Evolutionary conservation across 2,888 invertebrate genomes (phyloP), one percentile per base, ranked within the genome.

Genomic region (Tetheella fluctuosa): DNA sequence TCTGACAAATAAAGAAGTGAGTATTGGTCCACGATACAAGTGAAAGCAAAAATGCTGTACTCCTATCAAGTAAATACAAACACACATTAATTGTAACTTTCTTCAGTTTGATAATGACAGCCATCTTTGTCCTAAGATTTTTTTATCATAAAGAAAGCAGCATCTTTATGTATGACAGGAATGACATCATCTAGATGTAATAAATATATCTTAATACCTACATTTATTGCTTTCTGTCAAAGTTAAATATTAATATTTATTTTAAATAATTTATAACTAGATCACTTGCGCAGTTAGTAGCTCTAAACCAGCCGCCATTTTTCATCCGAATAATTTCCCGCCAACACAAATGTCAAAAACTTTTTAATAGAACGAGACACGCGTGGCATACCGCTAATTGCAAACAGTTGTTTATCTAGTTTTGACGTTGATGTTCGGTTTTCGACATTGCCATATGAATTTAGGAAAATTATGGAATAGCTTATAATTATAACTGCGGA

Each of bases 261-360:
- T 10, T n/a, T 20, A n/a, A 39, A n/a, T 7, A n/a, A 39, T 52
- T 23, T 52, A 13, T 34, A 52, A 52, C 17, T 52, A 52, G 23
- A 23, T 52, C 52, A 52, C 23, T 52, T 52, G 12, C 12, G 23
- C 25, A 8, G n/a, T 53, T 25, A 23, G 13, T 13, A 20, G 10
- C 52, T 52, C 23, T 20, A 52, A 42, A 20, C 37, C 37, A 28
- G 23, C 34, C 52, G 58, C 59, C 61, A 64, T 64, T 63, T 60
- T 71, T 69, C 60, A 61, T 62, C 54, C 15, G 52, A 65, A 66
- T 64, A 62, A 69, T 71, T 74, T 66, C 62, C 67, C 67, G 65
- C 73, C 65, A 68, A 66, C 60, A 61, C 55, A 64, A 64, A 61
- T 63, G 66, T 69, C 69, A 67, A 65, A 67, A 65, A 59, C 34